Base-by-base conservation (phyloP, 2,113 vertebrate genomes). In the Ia io region DNA sequence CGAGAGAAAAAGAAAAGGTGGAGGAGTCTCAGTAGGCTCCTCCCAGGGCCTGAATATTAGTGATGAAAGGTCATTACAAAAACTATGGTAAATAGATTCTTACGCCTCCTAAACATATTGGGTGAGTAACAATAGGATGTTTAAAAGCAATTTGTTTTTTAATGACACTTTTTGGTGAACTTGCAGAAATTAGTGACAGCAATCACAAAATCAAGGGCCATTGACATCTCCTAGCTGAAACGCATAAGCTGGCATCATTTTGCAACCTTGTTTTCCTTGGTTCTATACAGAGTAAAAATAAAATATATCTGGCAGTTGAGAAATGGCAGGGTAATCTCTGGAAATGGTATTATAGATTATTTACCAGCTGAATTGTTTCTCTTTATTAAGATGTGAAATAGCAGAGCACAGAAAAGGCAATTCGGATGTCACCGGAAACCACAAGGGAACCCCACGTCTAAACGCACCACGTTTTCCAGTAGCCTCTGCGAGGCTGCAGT, bases 341-440 rank as follows among this genome's bases (percentile, higher is more conserved):
- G 67, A 86, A 93, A 94, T 79, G 86, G 63, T 14, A 0, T 91
- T 95, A 85, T 23, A 84, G 94, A 95, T 90, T 90, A 92, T 93
- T 84, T 96, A 84, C 84, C 79, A 95, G 96, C 80, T 79, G 92
- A 97, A 97, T 97, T 97, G 95, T 91, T 98, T 95, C 91, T 97
- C 93, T 97, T 91, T 96, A 96, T 96, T 95, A 97, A 95, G 88
- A 91, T 65, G 30, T 92, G 79, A 80, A 94, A 95, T 30, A 65
- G 53, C 1, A 42, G 59, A 74, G 49, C 6, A 23, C 59, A 90
- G 53, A 51, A 88, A 95, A 87, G 35, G 30, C 49, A 25, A 78
- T 51, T 74, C 71, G 90, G 65, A 89, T 51, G 37, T 59, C 47
- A 94, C 5, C 0, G 0, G 84, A 94, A 92, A 74, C 47, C 23